Base-by-base conservation (phyloP, 2,888 invertebrate genomes). In the Nomada fucata region DNA sequence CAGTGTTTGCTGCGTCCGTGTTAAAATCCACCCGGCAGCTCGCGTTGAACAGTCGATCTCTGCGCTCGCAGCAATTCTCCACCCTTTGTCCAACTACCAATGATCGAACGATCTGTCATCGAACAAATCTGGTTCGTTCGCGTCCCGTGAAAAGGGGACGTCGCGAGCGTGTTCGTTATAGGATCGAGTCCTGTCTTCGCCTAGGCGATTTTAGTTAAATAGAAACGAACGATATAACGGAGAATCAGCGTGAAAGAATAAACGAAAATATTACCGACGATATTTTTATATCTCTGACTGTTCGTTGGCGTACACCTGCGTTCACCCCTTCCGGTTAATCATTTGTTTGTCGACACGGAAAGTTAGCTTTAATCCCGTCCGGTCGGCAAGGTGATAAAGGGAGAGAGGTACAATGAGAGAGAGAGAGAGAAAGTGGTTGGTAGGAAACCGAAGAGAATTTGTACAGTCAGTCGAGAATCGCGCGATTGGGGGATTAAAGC, bases 271-370 rank as follows among this genome's bases (percentile, higher is more conserved):
- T 50, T 71, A 76, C 44, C 73, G 70, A 69, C 76, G 68, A 77
- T 84, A 86, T 86, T 86, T 86, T 86, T 79, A 60, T 86, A 86
- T 86, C 75, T 84, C 55, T 18, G 15, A 76, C 59, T 63, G 55
- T 82, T 72, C 10, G 76, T 61, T 84, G 84, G 68, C 76, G 29
- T 65, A 23, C 44, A 18, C 71, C 61, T 74, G 44, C 10, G 78
- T 84, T 87, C 11, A 42, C 55, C 36, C 36, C 36, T 36, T 36
- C 59, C 59, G 61, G 3, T 74, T 55, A 50, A 60, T 59, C 64
- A 60, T 77, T 82, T 82, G 65, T 82, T 77, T 82, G 55, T 82
- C 64, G 50, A 64, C 23, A 50, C 23, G 55, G 67, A 61, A 64
- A 65, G 77, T 77, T 77, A 68, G 50, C 20, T 67, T 73, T 83